Base-by-base conservation (phyloP, 1,140 invertebrate genomes). In the Diorhabda carinulata region DNA sequence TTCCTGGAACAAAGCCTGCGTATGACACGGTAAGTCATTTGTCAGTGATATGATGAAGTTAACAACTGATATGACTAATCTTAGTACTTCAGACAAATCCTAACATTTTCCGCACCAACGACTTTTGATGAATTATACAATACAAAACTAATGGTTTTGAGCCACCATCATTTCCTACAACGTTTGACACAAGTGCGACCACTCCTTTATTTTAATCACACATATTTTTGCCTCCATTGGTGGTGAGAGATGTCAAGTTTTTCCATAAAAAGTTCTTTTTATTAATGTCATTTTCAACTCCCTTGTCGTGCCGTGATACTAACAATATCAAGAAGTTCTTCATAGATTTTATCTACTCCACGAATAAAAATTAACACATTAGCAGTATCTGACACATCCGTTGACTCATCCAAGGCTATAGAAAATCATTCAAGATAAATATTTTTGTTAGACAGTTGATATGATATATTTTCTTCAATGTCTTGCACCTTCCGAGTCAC, bases 351-450 rank as follows among this genome's bases (percentile, higher is more conserved):
- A 73, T 79, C 66, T 63, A 78, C 72, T 40, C 75, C 78, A 57
- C 74, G 69, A 66, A 78, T 72, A 70, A 78, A 81, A 67, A 79
- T 71, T 40, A 69, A 56, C 57, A 70, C 63, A 44, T 75, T 67
- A 72, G 72, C 67, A 61, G 72, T 72, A 72, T 79, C 76, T 69
- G 69, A 73, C 67, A 79, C 68, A 72, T 81, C 78, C 56, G 72
- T 79, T 57, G 66, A 72, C 72, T 80, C 77, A 75, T 56, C 78
- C 63, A 78, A 72, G 67, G 77, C 78, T 52, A 79, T 43, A 68
- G 78, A 74, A 76, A 73, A 79, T 71, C 61, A 79, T 70, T 74
- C 66, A 58, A 25, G 25, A 25, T 25, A 1, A 1, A 0, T 25
- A 25, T 25, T 25, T 25, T 25, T 25, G 25, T 25, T 78, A 77